Conservation (phyloP, 2,113 vertebrate species). For the Rhadina sibilatrix region DNA sequence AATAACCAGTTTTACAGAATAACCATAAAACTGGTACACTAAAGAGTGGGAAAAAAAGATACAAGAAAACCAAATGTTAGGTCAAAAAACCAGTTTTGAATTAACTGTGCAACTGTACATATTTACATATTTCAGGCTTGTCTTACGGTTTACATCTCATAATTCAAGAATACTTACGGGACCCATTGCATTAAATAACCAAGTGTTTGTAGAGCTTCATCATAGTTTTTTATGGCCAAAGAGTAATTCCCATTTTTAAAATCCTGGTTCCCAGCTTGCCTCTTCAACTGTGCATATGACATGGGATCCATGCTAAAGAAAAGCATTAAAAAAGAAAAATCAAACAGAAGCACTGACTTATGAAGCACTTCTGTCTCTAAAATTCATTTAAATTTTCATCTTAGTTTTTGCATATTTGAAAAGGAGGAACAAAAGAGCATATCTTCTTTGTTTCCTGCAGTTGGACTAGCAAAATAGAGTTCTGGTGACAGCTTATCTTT, state of each 20-base stretch:
- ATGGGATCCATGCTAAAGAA: constrained; percentile 57
- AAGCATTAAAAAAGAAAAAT: background rate
- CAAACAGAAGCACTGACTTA: background rate
- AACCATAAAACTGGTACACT: background rate
- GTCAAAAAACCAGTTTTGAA: background rate
- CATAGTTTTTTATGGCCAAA: constrained; percentile 71
- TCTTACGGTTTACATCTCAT: background rate
- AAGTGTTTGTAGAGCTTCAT: constrained; percentile 61
- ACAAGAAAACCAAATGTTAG: background rate
- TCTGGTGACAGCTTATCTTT: background rate
- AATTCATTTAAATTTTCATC: background rate
- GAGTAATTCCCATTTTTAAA: constrained; percentile 70
- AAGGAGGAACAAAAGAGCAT: background rate
- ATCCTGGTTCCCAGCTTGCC: constrained; percentile 64
- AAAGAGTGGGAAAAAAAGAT: background rate
- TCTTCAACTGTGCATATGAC: constrained; percentile 41
- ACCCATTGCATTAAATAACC: background rate
- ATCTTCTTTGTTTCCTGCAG: background rate
- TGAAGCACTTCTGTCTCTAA: background rate
- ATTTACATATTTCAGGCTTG: background rate
- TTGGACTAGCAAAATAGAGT: background rate
- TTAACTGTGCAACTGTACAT: background rate
- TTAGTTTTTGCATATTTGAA: background rate
- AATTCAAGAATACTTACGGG: constrained; percentile 37
- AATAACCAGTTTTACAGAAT: background rate